Conservation (phyloP, 2,113 vertebrate genomes). For the Pygoscelis adeliae region DNA sequence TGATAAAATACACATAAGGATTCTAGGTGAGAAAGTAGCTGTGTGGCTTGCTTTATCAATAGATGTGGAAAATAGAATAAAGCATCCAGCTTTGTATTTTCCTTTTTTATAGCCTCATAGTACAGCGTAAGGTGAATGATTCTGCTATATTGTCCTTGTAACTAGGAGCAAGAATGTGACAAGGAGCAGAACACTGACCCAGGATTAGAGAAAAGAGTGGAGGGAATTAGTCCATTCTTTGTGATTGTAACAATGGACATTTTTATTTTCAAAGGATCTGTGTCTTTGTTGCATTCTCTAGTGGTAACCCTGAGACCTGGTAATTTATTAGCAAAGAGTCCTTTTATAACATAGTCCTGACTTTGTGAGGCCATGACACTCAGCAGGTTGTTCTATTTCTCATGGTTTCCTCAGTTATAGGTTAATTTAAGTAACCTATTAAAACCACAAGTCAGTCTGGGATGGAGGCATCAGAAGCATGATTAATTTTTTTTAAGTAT, state of each 20-base stretch:
- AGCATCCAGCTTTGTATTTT: neutral
- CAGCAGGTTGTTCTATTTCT: neutral
- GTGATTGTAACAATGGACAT: neutral
- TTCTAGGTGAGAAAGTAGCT: neutral
- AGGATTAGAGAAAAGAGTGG: neutral
- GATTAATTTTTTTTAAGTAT: neutral
- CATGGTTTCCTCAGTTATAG: neutral
- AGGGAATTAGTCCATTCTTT: conserved; percentile 11
- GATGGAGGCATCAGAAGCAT: neutral
- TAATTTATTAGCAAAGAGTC: neutral
- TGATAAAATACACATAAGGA: neutral
- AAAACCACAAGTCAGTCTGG: neutral
- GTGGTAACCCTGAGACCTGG: neutral
- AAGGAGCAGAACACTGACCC: neutral
- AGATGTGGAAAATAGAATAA: neutral
- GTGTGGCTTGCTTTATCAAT: neutral
- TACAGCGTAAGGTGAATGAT: neutral
- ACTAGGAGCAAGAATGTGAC: neutral
- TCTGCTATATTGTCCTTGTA: neutral
- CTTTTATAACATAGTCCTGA: neutral
- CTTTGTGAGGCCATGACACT: neutral
- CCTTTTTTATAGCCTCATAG: neutral
- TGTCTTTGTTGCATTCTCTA: neutral
- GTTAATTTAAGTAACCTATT: neutral
- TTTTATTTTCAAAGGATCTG: neutral